Base-by-base conservation (phyloP, 2,797 vertebrate genomes). In the Ficedula albicollis region DNA sequence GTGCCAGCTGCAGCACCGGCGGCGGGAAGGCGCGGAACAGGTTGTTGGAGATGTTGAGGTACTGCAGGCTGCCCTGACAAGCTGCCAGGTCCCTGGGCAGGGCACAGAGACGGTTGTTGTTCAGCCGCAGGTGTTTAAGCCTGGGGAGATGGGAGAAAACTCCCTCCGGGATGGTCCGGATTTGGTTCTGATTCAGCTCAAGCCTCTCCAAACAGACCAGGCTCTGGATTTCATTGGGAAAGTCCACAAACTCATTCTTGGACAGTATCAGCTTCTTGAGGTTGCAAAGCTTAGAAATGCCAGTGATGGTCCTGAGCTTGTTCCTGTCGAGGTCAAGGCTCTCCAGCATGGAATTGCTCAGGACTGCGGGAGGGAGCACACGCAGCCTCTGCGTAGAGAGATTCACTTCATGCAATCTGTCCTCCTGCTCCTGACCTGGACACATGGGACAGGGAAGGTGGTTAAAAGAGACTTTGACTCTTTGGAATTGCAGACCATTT, bases 171-270 rank as follows among this genome's bases (percentile, higher is more conserved):
- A 98, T 97, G 43, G 46, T 91, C 32, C 87, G 87, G 80, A 98
- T 97, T 75, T 96, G 98, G 94, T 98, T 98, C 92, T 98, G 98
- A 95, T 98, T 98, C 81, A 98, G 76, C 78, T 98, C 97, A 11
- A 98, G 96, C 58, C 80, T 97, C 83, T 98, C 97, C 68, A 98
- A 82, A 21, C 89, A 86, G n/a, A 52, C 34, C 30, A 98, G 94
- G 43, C 80, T 70, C 56, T 29, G 68, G 52, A 98, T 97, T 92
- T 98, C 98, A 5, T 0, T 36, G 25, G 98, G 97, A 58, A 98
- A 98, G 26, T 98, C 93, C 13, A 90, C 54, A 6, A 98, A 84
- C 73, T 98, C 97, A 4, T 98, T 98, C 77, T 98, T 98, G 54
- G 97, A 97, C 32, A 98, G 91, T 73, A 98, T 97, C 66, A 98